Base-by-base conservation (phyloP, 2,888 invertebrate species). In the Liodrosophila aerea region DNA sequence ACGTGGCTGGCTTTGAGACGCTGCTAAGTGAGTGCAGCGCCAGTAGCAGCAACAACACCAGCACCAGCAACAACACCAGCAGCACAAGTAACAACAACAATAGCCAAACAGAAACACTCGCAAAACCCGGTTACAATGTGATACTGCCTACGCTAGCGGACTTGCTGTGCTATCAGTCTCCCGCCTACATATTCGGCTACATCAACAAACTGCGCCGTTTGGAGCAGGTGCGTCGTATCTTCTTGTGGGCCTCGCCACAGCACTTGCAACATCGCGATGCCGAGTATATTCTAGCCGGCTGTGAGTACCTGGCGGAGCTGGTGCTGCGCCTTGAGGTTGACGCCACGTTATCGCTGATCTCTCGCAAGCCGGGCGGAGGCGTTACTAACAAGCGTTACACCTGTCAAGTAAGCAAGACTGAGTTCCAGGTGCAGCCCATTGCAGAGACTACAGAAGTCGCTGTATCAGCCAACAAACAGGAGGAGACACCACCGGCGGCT, bases 291-390 rank as follows among this genome's bases (percentile, higher is more conserved):
- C 39, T 89, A 1, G 84, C 88, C 1, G 89, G 87, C 8, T 86
- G 87, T 39, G 88, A 90, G 56, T 87, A 90, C 58, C 76, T 90
- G 69, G 82, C 90, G 0, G 88, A 90, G 44, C 27, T 87, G 31
- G 77, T 90, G 11, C 47, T 90, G 0, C 80, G 87, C 5, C 45
- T 90, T 8, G 77, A 86, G 18, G 73, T 86, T 3, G 52, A 64
- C 1, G 62, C 67, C 1, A 76, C 78, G 13, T 51, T 90, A 15
- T 76, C 88, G 0, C 67, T 89, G 15, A 58, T 88, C 1, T 73
- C 75, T 0, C 84, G 87, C 31, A 89, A 88, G 54, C 58, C 82
- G 0, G 88, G 89, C 7, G 90, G 90, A 3, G 76, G 81, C 0
- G 85, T 89, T 1, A 73, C 73, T 12, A 80, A 87, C 54, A 87